Conservation (phyloP, 2,888 invertebrate species). For the Epiblema foenella region DNA sequence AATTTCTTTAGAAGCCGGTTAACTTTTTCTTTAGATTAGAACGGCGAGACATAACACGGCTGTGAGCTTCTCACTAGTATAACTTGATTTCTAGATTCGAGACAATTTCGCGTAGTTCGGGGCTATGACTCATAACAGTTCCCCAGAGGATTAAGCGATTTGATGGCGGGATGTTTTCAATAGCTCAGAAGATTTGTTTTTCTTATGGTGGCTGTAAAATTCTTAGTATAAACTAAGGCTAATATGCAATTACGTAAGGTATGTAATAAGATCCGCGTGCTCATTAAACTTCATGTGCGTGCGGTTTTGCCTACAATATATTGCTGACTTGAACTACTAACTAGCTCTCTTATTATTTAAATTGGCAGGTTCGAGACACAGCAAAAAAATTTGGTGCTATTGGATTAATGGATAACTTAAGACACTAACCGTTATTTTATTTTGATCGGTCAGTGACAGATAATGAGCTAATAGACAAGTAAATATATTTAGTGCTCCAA, state of each 20-base stretch:
- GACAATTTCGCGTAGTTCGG: no score
- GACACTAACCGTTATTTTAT: not conserved
- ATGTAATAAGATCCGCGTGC: constrained; percentile 2
- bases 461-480: not conserved
- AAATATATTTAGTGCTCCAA: no score
- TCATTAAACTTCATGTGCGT: constrained; percentile 5
- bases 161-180: not conserved
- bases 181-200: not conserved
- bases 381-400: not conserved
- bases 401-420: not conserved
- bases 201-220: not conserved
- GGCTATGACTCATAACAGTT: not conserved
- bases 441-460: not conserved
- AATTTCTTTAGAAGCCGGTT: no score
- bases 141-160: not conserved
- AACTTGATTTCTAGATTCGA: no score
- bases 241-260: constrained; percentile 5
- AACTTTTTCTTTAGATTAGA: no score
- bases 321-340: not conserved
- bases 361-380: not conserved
- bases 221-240: not conserved
- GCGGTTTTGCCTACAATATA: constrained; percentile 19
- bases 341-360: not conserved
- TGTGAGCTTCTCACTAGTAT: no score
- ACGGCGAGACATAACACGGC: no score